phyloP scores from a whole-genome alignment of 2,113 vertebrate genomes.

The Takifugu flavidus region DNA sequence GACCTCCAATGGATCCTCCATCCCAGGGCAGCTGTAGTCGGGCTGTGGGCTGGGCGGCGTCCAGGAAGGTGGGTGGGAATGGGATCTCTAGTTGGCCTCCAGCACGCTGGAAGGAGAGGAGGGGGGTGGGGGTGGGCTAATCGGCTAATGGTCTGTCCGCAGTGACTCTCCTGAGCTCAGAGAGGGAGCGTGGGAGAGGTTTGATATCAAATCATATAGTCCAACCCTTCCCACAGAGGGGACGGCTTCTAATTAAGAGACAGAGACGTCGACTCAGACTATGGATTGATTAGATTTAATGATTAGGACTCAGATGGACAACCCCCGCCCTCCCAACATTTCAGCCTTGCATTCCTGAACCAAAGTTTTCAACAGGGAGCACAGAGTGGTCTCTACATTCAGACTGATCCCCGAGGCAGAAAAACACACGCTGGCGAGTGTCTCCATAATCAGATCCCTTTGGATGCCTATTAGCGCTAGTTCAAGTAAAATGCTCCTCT shows the following conservation, averaged over 20 bases:
- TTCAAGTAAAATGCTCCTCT: conserved; percentile 61
- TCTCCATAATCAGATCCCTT: conserved; percentile 40
- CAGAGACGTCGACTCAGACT: conserved; percentile 47
- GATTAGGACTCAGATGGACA: conserved; percentile 62
- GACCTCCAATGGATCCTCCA: conserved; percentile 69
- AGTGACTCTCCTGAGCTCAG: conserved; percentile 25
- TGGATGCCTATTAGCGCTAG: conserved; percentile 39
- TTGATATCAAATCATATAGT: conserved; percentile 28
- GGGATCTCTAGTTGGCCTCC: conserved; percentile 42
- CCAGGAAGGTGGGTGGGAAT: conserved; percentile 70
- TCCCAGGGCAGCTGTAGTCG: conserved; percentile 61
- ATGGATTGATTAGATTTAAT: conserved; percentile 73
- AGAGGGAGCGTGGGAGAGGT: conserved; percentile 41
- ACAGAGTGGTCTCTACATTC: conserved; percentile 48
- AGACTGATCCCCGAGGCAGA: conserved; percentile 44
- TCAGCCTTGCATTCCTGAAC: conserved; percentile 58
- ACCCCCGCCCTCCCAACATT: conserved; percentile 14
- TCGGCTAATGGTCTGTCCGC: conserved; percentile 45
- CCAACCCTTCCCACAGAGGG: background rate
- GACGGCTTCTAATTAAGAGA: conserved; percentile 37
- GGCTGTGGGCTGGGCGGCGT: conserved; percentile 48
- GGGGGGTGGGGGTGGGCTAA: conserved; percentile 20
- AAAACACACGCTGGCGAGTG: conserved; percentile 45
- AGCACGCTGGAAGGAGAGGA: background rate
- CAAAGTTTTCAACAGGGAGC: conserved; percentile 43